These are phyloP conservation scores for Porites lutea DNA, from an alignment of 64 coral and sea anemone genomes.

Conservation along the genomic window DNA sequence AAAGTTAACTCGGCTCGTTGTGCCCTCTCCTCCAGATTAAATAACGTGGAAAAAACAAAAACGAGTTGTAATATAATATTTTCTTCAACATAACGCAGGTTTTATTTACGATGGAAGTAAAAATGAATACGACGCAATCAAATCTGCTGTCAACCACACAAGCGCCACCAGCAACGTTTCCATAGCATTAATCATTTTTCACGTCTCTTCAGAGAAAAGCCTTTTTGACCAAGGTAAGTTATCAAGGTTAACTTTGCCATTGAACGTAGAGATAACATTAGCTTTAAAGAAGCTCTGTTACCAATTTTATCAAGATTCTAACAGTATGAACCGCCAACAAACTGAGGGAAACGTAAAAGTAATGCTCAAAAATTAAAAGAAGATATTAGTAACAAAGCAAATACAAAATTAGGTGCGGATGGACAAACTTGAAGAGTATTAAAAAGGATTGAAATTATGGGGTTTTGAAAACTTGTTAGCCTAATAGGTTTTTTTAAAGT, in stretches of 20 bases:
- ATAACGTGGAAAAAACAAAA: background rate
- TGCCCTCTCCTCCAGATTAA: too few relatives aligned
- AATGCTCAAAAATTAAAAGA: too few relatives aligned
- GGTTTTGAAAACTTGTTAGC: too few relatives aligned
- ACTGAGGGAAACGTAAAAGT: too few relatives aligned
- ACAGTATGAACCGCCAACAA: background rate
- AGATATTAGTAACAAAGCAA: too few relatives aligned
- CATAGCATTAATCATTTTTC: background rate
- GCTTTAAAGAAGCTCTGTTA: background rate
- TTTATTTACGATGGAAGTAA: background rate
- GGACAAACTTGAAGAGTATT: too few relatives aligned
- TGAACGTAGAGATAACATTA: background rate
- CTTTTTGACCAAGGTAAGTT: constrained; percentile 6
- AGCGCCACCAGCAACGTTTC: background rate
- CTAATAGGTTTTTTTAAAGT: too few relatives aligned
- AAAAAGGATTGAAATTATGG: too few relatives aligned
- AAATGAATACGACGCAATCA: background rate
- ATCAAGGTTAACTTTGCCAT: background rate
- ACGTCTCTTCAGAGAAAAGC: background rate
- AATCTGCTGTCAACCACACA: background rate
- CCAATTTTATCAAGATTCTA: background rate
- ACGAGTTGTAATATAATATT: background rate
- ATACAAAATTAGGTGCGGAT: too few relatives aligned
- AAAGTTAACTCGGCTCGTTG: too few relatives aligned
- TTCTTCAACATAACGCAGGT: background rate